phyloP scores from a whole-genome alignment of 2,888 invertebrate species.

The Sceliomorpha sp. region DNA sequence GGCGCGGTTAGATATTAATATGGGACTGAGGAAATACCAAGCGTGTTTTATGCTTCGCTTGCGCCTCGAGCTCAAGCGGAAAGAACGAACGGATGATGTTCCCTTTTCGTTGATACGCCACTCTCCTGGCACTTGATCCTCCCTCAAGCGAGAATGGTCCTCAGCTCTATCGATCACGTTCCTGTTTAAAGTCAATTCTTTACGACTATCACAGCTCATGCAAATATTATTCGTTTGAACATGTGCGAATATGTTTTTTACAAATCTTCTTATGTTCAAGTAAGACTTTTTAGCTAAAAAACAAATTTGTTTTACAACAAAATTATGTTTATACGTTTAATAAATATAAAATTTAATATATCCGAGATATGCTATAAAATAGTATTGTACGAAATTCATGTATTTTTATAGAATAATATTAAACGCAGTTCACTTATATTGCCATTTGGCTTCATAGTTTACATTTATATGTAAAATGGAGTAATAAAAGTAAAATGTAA shows the following conservation, averaged over 20 bases:
- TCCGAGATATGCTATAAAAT: no score
- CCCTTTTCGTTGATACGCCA: conserved; percentile 44
- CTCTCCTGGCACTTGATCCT: conserved; percentile 54
- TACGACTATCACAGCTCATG: background rate
- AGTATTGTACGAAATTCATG: no score
- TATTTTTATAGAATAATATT: no score
- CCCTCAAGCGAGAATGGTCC: conserved; percentile 49
- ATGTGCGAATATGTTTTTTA: background rate
- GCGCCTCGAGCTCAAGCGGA: conserved; percentile 59
- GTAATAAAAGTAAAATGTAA: no score
- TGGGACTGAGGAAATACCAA: conserved; percentile 74
- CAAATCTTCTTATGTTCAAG: no score
- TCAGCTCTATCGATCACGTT: conserved; percentile 54
- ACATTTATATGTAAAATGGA: no score
- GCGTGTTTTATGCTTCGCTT: conserved; percentile 73
- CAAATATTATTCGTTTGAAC: conserved; percentile 12
- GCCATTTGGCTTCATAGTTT: no score
- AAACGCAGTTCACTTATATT: no score
- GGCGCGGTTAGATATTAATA: conserved; percentile 78
- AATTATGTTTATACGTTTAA: no score
- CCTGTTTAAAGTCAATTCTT: conserved; percentile 48
- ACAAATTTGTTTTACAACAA: no score
- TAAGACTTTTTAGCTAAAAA: no score
- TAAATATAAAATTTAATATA: no score
- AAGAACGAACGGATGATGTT: conserved; percentile 58